phyloP scores from a whole-genome alignment of 2,113 vertebrate genomes.

The Lagopus muta region DNA sequence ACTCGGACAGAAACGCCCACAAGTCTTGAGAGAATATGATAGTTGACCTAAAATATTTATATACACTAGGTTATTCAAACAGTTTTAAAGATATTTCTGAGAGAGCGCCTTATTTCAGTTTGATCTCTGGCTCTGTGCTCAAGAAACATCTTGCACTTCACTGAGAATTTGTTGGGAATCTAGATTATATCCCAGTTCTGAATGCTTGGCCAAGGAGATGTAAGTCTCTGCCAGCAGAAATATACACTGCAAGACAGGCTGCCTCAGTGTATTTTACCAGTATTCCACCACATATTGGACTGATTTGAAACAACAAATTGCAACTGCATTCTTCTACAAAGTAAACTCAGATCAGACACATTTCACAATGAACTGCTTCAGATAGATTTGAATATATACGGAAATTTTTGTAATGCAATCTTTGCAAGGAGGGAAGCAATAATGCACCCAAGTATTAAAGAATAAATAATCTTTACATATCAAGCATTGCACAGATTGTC shows the following conservation, averaged over 20 bases:
- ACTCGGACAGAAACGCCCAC: constrained; percentile 54
- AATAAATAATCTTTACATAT: not conserved
- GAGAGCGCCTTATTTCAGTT: constrained; percentile 36
- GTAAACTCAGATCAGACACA: not conserved
- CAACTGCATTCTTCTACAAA: not conserved
- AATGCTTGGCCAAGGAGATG: constrained; percentile 37
- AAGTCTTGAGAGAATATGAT: constrained; percentile 56
- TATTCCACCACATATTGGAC: constrained; percentile 20
- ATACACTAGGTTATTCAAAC: constrained; percentile 62
- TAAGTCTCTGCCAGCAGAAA: constrained; percentile 62
- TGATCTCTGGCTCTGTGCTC: constrained; percentile 44
- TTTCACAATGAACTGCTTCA: not conserved
- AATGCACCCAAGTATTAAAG: not conserved
- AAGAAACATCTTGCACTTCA: constrained; percentile 60
- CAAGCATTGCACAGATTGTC: not conserved
- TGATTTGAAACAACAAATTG: constrained; percentile 29
- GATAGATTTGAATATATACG: not conserved
- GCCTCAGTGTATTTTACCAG: constrained; percentile 32
- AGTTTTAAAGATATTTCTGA: constrained; percentile 61
- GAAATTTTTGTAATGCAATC: not conserved
- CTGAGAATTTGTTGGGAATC: constrained; percentile 67
- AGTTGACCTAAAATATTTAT: constrained; percentile 70
- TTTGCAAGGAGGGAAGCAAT: not conserved
- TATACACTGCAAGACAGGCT: constrained; percentile 29
- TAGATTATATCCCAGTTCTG: constrained; percentile 6